Evolutionary conservation across 1,140 invertebrate genomes (phyloP).

Genomic region (Saccostrea echinata): DNA sequence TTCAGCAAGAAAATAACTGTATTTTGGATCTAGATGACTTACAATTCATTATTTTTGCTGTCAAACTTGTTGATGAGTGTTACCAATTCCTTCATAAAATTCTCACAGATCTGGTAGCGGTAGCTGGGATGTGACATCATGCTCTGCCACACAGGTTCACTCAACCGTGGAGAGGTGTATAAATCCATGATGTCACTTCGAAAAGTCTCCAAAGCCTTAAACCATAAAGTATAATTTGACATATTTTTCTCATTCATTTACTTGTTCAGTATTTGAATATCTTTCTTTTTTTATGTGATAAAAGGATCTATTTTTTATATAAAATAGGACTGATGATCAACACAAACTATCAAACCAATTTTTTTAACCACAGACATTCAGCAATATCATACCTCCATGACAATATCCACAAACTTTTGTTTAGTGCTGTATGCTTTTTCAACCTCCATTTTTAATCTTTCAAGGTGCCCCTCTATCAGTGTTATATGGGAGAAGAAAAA

Average conservation of each 20-base stretch:
- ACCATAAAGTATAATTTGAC: too few species aligned
- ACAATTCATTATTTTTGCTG: slow-evolving; percentile 91
- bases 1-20: neutral
- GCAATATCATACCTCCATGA: slow-evolving; percentile 82
- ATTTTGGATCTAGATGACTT: slow-evolving; percentile 80
- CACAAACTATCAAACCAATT: neutral
- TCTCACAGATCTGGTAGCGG: slow-evolving; percentile 75
- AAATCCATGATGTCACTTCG: slow-evolving; percentile 84
- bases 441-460: slow-evolving; percentile 84
- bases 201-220: slow-evolving; percentile 77
- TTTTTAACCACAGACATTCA: neutral
- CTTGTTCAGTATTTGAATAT: neutral
- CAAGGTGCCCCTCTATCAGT: slow-evolving; percentile 88
- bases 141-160: slow-evolving; percentile 86
- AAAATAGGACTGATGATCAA: too few species aligned
- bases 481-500: slow-evolving; percentile 90
- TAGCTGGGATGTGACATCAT: slow-evolving; percentile 81
- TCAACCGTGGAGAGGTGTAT: slow-evolving; percentile 85
- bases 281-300: too few species aligned
- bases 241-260: neutral
- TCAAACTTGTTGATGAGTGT: slow-evolving; percentile 82
- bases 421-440: slow-evolving; percentile 81
- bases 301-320: too few species aligned
- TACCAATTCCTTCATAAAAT: slow-evolving; percentile 79
- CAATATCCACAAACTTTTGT: slow-evolving; percentile 83